Base-by-base conservation (phyloP, 1,140 invertebrate species). In the Bathynomus jamesi region DNA sequence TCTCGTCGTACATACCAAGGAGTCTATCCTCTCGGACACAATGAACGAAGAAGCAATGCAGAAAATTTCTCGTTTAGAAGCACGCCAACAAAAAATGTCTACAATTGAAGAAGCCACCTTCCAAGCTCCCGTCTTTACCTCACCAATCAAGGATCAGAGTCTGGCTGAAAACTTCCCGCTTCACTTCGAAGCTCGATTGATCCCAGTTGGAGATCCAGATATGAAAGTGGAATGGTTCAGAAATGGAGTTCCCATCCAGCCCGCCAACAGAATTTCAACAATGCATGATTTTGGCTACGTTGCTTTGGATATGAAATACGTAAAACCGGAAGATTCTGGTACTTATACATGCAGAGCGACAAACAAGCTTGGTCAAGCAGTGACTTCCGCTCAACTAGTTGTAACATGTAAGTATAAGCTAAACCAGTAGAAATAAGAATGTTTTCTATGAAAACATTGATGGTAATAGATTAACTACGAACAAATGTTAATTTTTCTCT, bases 251-350 rank as follows among this genome's bases (percentile, higher is more conserved):
- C 90, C 92, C 27, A 91, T 96, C 77, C 86, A 92, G 86, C 91
- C 70, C 5, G 91, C 94, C 4, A 96, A 95, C 82, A 90, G 95
- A 73, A 87, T 95, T 11, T 93, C 91, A 11, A 95, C 93, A 32
- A 93, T 96, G 89, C 92, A 95, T 79, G 95, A 97, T 80, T 96
- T 96, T 81, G 95, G 95, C 62, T 98, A 95, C 80, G 94, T 96
- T 17, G 92, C 94, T 30, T 83, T 97, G 1, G 95, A 96, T 78
- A 92, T 98, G 88, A 94, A 94, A 80, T 94, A 96, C 78, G 91
- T 94, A 0, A 93, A 92, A 79, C 91, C 92, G 5, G 91, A 94
- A 83, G 94, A 97, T 83, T 93, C 92, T 30, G 95, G 95, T 60
- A 94, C 91, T 53, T 98, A 98, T 80, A 95, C 92, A 10, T 97